Percentiles rank a stretch among this genome's conserved stretches.
Evolutionary conservation across 1,140 invertebrate species (phyloP).

Genomic region (Drosophila ogumai): DNA sequence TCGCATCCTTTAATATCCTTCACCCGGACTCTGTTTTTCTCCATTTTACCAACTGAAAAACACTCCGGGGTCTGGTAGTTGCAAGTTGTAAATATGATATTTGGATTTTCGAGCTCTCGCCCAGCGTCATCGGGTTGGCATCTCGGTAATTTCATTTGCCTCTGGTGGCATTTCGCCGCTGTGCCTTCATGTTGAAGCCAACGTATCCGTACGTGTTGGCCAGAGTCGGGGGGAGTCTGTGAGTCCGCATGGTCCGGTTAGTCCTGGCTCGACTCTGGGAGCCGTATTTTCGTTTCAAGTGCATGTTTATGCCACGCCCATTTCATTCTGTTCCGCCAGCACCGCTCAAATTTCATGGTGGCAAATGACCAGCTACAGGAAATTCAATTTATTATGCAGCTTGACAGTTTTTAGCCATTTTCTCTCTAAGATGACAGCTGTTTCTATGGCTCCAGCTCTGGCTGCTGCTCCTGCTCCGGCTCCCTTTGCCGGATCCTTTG

Average conservation of each 20-base stretch:
- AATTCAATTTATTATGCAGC: slow-evolving; percentile 83
- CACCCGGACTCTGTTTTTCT: slow-evolving; percentile 21
- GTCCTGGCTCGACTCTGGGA: not conserved
- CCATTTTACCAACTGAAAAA: slow-evolving; percentile 24
- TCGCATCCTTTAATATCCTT: slow-evolving; percentile 45
- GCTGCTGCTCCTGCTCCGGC: slow-evolving; percentile 3
- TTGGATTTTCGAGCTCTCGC: slow-evolving; percentile 71
- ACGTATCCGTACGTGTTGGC: slow-evolving; percentile 63
- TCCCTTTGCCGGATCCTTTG: no score
- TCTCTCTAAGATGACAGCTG: slow-evolving; percentile 69
- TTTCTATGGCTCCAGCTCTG: slow-evolving; percentile 23
- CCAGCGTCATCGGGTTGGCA: slow-evolving; percentile 44
- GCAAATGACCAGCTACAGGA: slow-evolving; percentile 76
- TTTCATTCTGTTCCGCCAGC: slow-evolving; percentile 18
- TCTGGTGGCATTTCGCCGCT: slow-evolving; percentile 70
- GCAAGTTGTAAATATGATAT: slow-evolving; percentile 80
- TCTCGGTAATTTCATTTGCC: slow-evolving; percentile 72
- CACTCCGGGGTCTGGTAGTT: slow-evolving; percentile 43
- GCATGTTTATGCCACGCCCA: slow-evolving; percentile 60
- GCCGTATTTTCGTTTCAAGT: slow-evolving; percentile 56
- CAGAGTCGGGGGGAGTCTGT: slow-evolving; percentile 19
- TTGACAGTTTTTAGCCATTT: slow-evolving; percentile 71
- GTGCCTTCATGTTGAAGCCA: slow-evolving; percentile 38
- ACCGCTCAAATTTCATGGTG: slow-evolving; percentile 59
- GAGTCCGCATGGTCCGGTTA: slow-evolving; percentile 5